Evolutionary conservation across 1,140 invertebrate genomes (phyloP).

Genomic region (Tetramorium alpestre): DNA sequence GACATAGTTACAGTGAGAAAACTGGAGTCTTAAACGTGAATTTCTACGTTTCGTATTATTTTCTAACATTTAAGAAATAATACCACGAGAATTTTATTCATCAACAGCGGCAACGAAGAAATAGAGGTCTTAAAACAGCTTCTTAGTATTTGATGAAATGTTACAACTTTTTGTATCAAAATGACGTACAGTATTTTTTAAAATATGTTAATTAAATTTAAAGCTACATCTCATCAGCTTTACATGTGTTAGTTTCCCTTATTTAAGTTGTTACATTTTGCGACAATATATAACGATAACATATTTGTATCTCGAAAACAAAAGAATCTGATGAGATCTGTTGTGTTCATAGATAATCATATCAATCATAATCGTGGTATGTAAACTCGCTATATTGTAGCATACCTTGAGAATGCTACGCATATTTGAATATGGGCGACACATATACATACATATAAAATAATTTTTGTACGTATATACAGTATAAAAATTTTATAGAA

Average conservation of each 20-base stretch:
- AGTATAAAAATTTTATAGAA: conserved; percentile 63
- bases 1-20: background rate
- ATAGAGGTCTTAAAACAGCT: background rate
- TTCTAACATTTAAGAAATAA: conserved; percentile 9
- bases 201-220: conserved; percentile 22
- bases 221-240: background rate
- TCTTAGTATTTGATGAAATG: background rate
- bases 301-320: background rate
- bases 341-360: conserved; percentile 20
- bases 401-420: conserved; percentile 7
- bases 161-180: background rate
- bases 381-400: conserved; percentile 10
- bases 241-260: background rate
- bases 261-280: conserved; percentile 9
- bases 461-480: conserved; percentile 54
- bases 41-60: conserved; percentile 32
- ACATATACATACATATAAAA: conserved; percentile 50
- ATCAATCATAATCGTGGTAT: background rate
- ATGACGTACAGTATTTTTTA: conserved; percentile 32
- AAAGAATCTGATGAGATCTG: background rate
- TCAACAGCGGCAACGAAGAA: background rate
- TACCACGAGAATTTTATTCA: background rate
- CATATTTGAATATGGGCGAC: background rate
- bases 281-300: background rate
- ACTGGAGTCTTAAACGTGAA: background rate